Evolutionary conservation across 2,888 invertebrate genomes (phyloP).

Genomic region (Litoditis marina): DNA sequence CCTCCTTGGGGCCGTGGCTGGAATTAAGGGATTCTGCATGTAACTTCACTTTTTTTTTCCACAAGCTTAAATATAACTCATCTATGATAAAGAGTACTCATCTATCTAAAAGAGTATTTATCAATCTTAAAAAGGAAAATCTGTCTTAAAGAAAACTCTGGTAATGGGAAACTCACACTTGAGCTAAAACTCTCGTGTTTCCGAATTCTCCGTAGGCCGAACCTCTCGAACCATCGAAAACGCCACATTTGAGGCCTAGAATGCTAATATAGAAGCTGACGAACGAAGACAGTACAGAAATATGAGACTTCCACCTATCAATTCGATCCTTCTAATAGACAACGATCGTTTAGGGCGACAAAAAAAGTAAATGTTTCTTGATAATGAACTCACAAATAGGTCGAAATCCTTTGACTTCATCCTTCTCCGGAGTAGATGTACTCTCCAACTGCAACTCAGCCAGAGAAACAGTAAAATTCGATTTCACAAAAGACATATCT

Average conservation of each 20-base stretch:
- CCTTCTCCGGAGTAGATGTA: not conserved
- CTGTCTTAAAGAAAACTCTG: too few species aligned
- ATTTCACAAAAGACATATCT: constrained; percentile 11
- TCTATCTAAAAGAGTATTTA: constrained; percentile 3
- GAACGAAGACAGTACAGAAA: not conserved
- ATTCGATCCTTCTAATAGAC: too few species aligned
- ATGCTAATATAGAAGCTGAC: not conserved
- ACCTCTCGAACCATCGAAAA: constrained; percentile 35
- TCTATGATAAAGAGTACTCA: not conserved
- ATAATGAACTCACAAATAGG: constrained; percentile 2
- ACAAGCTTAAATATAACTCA: too few species aligned
- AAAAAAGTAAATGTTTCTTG: too few species aligned
- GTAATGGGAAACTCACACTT: constrained; percentile 28
- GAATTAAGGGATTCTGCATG: not conserved
- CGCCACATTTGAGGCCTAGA: constrained; percentile 41
- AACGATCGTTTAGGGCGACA: too few species aligned
- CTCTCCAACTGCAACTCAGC: constrained; percentile 5
- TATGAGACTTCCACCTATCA: too few species aligned
- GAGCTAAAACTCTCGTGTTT: constrained; percentile 35
- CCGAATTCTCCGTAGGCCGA: constrained; percentile 48
- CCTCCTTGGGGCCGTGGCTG: constrained; percentile 16
- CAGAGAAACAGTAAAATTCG: constrained; percentile 6
- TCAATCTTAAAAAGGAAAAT: too few species aligned
- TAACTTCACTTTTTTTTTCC: too few species aligned
- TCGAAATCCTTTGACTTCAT: not conserved